Conservation (phyloP, 2,113 vertebrate genomes). For the Myocastor coypus region DNA sequence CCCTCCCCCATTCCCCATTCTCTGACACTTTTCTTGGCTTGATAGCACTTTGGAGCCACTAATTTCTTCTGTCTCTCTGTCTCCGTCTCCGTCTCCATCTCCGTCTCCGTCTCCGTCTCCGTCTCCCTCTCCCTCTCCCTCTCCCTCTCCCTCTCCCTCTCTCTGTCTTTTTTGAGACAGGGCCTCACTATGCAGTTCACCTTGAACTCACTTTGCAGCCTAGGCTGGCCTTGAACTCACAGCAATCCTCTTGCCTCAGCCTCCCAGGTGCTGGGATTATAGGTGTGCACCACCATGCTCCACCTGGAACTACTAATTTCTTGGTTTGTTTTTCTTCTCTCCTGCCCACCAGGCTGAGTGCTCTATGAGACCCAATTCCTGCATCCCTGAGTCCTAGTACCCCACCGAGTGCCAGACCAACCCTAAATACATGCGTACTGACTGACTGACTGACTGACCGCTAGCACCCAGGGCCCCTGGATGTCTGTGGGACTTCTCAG, state of each 20-base stretch:
- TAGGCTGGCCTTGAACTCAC: too few relatives aligned
- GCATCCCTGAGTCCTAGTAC: not conserved
- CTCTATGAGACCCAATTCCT: not conserved
- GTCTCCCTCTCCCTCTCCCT: too few relatives aligned
- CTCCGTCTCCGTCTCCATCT: too few relatives aligned
- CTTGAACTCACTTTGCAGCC: too few relatives aligned
- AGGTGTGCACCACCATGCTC: too few relatives aligned
- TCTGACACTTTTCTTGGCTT: not conserved
- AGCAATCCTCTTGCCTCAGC: too few relatives aligned
- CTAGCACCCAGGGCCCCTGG: accelerated
- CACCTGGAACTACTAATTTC: not conserved
- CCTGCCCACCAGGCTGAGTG: not conserved
- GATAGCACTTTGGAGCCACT: not conserved
- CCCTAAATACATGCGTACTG: not conserved
- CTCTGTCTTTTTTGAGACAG: too few relatives aligned
- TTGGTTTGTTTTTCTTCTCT: not conserved
- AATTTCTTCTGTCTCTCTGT: not conserved
- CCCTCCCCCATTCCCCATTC: not conserved
- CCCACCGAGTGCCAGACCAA: not conserved
- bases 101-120: too few relatives aligned
- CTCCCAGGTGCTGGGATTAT: too few relatives aligned
- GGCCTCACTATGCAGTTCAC: too few relatives aligned
- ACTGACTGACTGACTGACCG: not conserved
- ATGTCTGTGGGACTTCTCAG: not conserved
- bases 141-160: too few relatives aligned